These are phyloP conservation scores for Alca torda DNA, from an alignment of 2,797 vertebrate species.

Conservation along the genomic window DNA sequence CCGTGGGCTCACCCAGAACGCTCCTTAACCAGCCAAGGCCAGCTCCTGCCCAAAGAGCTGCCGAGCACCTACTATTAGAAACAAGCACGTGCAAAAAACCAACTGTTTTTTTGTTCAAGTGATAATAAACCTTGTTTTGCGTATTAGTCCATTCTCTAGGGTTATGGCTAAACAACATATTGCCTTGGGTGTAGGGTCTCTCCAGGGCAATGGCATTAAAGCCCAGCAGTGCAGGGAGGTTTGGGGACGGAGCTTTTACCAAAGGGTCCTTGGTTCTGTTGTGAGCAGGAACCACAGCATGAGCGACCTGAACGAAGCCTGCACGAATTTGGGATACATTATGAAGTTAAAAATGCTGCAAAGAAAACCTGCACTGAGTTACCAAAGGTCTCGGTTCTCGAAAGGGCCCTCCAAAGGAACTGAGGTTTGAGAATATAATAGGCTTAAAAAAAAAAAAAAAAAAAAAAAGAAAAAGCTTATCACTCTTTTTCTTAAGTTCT, in stretches of 20 bases:
- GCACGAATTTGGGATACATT: accelerated
- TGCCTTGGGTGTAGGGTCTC: accelerated
- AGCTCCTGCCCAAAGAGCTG: background rate
- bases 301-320: accelerated
- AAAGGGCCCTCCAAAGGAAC: background rate
- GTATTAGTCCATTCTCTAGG: accelerated
- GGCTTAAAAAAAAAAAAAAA: background rate
- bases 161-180: accelerated
- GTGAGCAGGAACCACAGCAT: accelerated
- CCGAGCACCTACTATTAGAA: background rate
- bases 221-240: background rate
- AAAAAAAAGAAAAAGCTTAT: too few species aligned
- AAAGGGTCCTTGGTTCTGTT: background rate
- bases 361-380: background rate
- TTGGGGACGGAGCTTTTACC: background rate
- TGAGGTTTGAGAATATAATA: background rate
- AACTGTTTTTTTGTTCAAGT: background rate
- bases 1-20: accelerated
- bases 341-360: background rate
- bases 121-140: background rate
- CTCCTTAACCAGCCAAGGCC: background rate
- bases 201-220: background rate
- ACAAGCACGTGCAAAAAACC: background rate
- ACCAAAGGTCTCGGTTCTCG: background rate
- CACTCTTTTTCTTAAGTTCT: background rate